Percentiles rank a stretch among this genome's conserved stretches.
phyloP scores from a whole-genome alignment of 2,888 invertebrate genomes.

The Ypsolopha sequella region DNA sequence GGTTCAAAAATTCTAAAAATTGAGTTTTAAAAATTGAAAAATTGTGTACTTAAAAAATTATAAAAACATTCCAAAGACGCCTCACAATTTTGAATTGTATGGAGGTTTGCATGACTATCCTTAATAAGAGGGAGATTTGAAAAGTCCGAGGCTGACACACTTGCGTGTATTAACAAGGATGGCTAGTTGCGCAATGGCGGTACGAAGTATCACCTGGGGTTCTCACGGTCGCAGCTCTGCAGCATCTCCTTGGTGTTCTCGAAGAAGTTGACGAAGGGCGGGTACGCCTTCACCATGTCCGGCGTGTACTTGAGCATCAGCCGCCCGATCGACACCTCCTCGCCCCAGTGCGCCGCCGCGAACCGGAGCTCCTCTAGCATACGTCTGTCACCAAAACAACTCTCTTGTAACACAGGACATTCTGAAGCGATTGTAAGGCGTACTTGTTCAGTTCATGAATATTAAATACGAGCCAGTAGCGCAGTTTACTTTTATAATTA shows the following conservation, averaged over 20 bases:
- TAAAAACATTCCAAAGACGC: no score
- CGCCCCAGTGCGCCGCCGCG: slow-evolving; percentile 85
- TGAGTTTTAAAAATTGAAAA: no score
- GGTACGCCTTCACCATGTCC: slow-evolving; percentile 93
- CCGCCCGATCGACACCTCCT: slow-evolving; percentile 88
- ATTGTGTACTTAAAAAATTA: no score
- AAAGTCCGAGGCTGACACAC: no score
- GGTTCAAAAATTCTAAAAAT: no score
- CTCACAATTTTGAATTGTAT: no score
- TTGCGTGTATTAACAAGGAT: not conserved
- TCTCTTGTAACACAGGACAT: not conserved
- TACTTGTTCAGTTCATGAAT: no score
- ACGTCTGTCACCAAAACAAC: slow-evolving; percentile 25
- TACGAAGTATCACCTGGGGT: slow-evolving; percentile 84
- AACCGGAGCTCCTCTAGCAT: slow-evolving; percentile 77
- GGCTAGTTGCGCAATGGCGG: not conserved
- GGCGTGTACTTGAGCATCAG: slow-evolving; percentile 90
- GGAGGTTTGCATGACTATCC: no score
- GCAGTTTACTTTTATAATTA: no score
- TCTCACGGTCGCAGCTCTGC: slow-evolving; percentile 89
- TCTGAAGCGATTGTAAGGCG: no score
- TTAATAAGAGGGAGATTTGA: no score
- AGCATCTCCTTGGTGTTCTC: slow-evolving; percentile 97
- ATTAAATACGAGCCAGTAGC: no score
- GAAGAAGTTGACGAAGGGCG: slow-evolving; percentile 98